These are phyloP conservation scores for Hydrozoanthus gracilis DNA, from an alignment of 92 coral and sea anemone genomes.

Conservation along the genomic window DNA sequence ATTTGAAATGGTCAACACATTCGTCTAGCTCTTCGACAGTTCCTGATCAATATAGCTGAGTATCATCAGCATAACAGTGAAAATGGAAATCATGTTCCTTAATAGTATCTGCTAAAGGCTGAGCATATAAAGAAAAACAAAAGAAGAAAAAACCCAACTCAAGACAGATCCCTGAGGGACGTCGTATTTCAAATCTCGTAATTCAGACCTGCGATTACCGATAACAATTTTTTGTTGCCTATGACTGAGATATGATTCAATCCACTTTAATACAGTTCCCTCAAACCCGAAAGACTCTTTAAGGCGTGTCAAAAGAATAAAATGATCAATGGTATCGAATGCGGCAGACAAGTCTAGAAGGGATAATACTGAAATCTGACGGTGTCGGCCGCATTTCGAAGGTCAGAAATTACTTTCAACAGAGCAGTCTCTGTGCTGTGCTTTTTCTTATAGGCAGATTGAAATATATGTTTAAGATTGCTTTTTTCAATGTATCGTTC, in stretches of 20 bases:
- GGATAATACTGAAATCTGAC: constrained; percentile 12
- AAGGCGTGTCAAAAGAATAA: constrained; percentile 15
- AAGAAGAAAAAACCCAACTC: neutral
- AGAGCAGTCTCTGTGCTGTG: constrained; percentile 19
- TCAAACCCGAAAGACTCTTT: constrained; percentile 7
- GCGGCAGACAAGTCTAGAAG: constrained; percentile 14
- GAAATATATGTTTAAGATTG: constrained; percentile 6
- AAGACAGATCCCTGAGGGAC: constrained; percentile 25
- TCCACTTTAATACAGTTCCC: constrained; percentile 6
- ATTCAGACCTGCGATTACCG: neutral
- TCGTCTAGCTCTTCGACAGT: neutral
- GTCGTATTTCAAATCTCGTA: constrained; percentile 17
- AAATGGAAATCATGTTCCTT: neutral
- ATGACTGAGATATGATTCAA: constrained; percentile 17
- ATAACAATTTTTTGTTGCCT: constrained; percentile 16
- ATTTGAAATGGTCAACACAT: constrained; percentile 7
- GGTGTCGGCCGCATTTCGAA: constrained; percentile 8
- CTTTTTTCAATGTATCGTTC: neutral
- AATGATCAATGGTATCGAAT: constrained; percentile 7
- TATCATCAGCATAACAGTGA: constrained; percentile 25
- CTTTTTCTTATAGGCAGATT: constrained; percentile 7
- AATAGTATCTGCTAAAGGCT: constrained; percentile 6
- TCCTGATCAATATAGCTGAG: constrained; percentile 14
- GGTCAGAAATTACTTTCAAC: constrained; percentile 14
- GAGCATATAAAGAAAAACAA: constrained; percentile 7